Conservation (phyloP, 2,888 invertebrate species). For the Agrochola macilenta region DNA sequence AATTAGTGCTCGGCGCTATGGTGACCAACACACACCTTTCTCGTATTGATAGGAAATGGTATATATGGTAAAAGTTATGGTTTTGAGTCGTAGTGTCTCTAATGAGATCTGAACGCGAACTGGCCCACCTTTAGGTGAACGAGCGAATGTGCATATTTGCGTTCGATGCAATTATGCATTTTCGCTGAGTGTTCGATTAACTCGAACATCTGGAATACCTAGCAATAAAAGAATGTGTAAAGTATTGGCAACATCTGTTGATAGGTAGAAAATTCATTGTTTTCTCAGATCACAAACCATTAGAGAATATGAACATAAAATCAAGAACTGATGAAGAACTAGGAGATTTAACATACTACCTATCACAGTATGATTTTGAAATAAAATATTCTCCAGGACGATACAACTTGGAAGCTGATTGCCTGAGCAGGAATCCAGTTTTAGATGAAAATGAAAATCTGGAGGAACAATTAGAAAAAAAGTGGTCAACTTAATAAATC, state of each 20-base stretch:
- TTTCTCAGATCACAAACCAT: neutral
- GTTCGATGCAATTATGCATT: too few species aligned
- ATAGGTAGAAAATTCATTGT: conserved; percentile 3
- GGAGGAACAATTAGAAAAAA: conserved; percentile 2
- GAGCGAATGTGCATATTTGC: too few species aligned
- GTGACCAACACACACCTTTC: too few species aligned
- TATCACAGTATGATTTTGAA: conserved; percentile 5
- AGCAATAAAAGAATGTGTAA: neutral
- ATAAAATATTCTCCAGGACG: neutral
- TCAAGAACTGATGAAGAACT: neutral
- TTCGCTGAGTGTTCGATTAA: too few species aligned
- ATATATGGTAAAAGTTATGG: too few species aligned
- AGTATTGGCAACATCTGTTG: neutral
- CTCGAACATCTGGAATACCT: too few species aligned
- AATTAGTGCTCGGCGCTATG: too few species aligned
- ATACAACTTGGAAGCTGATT: too few species aligned
- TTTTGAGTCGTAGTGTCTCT: too few species aligned
- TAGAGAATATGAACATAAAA: conserved; percentile 6
- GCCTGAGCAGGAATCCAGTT: neutral
- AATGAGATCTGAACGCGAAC: too few species aligned
- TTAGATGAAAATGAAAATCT: neutral
- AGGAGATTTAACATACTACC: neutral
- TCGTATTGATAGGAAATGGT: too few species aligned
- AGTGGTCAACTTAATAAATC: neutral
- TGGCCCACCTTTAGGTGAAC: too few species aligned